Base-by-base conservation (phyloP, 2,888 invertebrate species). In the Agriopis marginaria region DNA sequence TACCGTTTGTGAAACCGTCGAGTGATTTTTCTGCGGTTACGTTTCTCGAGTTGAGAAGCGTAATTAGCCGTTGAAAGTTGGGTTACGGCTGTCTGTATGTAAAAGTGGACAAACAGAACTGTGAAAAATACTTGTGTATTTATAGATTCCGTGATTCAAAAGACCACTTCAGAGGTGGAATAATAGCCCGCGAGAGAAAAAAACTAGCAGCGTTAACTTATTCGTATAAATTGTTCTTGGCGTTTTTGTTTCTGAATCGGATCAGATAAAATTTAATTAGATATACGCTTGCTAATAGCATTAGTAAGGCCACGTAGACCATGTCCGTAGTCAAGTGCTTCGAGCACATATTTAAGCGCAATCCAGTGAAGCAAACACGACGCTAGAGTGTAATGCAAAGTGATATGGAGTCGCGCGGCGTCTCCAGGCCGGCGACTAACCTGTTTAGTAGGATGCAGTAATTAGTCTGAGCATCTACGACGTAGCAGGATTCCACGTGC, bases 381-480 rank as follows among this genome's bases (percentile, higher is more conserved):
- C 76, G 75, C 75, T 77, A 70, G 75, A 75, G 77, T 77, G 80
- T 80, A 79, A 80, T 75, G 83, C 78, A 77, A 79, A 81, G 75
- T 80, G 78, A 79, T 77, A 79, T 73, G 76, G 72, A 77, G 80
- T 72, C 75, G 74, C 77, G 81, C 72, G 75, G 73, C 78, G 81
- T 79, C 81, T 78, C 75, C 76, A 75, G 75, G 77, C 78, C 79
- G 56, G 58, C 62, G 79, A 80, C 87, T 90, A 92, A 91, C 86
- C 85, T 86, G 88, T 89, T 91, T 89, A 91, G 85, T 83, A 79
- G 82, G 84, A 86, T 86, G 88, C 86, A 89, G 89, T 91, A 91
- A 92, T 93, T 92, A 93, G 88, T 87, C 85, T 88, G 86, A 91
- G 86, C 86, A 88, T 81, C 83, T 82, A 85, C 60, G 82, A 84